Percentiles rank a stretch among this genome's conserved stretches.
phyloP scores from a whole-genome alignment of 2,113 vertebrate species.

The Stegostoma tigrinum region DNA sequence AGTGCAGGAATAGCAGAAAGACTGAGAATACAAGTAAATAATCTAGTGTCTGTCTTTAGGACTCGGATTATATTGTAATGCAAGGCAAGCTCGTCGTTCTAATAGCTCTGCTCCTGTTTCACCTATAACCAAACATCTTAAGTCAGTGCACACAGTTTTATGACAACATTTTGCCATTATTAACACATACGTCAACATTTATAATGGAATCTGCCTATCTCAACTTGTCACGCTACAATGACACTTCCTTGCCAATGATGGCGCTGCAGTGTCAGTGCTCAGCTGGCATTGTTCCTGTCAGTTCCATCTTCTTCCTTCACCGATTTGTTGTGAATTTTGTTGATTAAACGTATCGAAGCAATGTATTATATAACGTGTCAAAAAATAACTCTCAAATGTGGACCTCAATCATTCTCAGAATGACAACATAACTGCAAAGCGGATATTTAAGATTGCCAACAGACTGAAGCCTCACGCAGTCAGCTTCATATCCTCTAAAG shows the following conservation, averaged over 20 bases:
- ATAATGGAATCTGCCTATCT: not conserved
- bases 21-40: not conserved
- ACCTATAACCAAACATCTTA: not conserved
- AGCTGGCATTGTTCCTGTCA: not conserved
- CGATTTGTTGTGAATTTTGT: not conserved
- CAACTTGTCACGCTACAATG: not conserved
- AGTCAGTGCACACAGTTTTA: not conserved
- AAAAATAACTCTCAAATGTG: not conserved
- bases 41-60: not conserved
- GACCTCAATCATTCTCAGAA: not conserved
- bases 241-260: not conserved
- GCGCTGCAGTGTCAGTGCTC: not conserved
- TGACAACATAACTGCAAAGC: no score
- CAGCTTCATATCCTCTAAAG: not conserved
- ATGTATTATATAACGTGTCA: not conserved
- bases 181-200: not conserved
- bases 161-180: not conserved
- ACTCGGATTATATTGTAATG: not conserved
- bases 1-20: not conserved
- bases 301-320: not conserved
- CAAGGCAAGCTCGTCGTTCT: not conserved
- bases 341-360: not conserved
- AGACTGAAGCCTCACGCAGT: no score
- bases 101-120: not conserved
- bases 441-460: no score